phyloP scores from a whole-genome alignment of 2,797 vertebrate species.

The Lepilemur ruficaudatus region DNA sequence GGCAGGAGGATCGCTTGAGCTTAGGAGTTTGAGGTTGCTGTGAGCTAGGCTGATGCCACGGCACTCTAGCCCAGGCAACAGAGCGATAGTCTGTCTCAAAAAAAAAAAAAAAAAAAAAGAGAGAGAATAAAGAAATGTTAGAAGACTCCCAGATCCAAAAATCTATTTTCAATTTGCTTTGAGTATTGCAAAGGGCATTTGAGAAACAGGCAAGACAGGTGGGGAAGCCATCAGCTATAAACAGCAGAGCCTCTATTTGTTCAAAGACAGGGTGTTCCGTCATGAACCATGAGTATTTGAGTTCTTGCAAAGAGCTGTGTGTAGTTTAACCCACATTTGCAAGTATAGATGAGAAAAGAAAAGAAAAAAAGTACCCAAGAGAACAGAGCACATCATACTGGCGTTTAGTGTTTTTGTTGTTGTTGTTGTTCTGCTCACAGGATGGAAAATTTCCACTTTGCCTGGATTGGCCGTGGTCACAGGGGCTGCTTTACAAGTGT shows the following conservation, averaged over 20 bases:
- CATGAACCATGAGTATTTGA: neutral
- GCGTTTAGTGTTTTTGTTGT: neutral
- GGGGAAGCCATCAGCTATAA: conserved; percentile 27
- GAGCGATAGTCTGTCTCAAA: too few species aligned
- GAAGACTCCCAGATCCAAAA: neutral
- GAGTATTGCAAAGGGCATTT: neutral
- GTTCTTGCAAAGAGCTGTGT: conserved; percentile 28
- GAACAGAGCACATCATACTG: neutral
- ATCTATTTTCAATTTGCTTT: conserved; percentile 36
- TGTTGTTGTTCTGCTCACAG: conserved; percentile 2
- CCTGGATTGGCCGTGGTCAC: neutral
- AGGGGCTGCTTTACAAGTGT: neutral
- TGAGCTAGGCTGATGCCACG: too few species aligned
- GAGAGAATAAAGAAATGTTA: conserved; percentile 16
- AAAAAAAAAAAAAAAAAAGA: too few species aligned
- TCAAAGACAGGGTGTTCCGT: conserved; percentile 11
- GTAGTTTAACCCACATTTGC: conserved; percentile 28
- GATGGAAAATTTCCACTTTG: conserved; percentile 33
- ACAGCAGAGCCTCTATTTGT: conserved; percentile 28
- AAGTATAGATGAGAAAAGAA: conserved; percentile 26
- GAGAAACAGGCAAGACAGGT: neutral
- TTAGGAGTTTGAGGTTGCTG: too few species aligned
- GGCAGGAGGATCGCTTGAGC: too few species aligned
- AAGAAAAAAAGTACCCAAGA: neutral
- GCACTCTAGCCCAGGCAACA: too few species aligned